Evolutionary conservation across 2,113 vertebrate species (phyloP).

Genomic region (Todiramphus saurophagus): DNA sequence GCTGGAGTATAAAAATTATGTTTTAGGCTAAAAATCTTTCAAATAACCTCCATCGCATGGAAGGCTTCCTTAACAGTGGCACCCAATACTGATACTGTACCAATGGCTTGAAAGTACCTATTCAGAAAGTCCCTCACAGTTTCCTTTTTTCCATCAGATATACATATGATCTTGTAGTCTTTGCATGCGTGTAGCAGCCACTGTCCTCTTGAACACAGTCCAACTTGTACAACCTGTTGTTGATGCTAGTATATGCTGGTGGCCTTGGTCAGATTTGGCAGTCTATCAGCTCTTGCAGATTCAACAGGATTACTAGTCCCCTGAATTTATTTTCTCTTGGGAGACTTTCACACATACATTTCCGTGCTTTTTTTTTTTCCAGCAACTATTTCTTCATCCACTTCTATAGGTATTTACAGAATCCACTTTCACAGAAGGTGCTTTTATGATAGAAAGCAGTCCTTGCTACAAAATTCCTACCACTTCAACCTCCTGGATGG

Average conservation of each 20-base stretch:
- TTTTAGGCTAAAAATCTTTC: background rate
- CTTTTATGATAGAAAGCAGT: background rate
- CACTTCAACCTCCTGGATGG: background rate
- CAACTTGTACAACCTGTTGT: background rate
- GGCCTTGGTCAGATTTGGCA: background rate
- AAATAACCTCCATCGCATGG: no score
- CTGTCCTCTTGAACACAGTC: accelerated
- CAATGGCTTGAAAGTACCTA: background rate
- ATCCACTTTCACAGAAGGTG: background rate
- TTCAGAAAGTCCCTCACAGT: background rate
- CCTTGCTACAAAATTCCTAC: background rate
- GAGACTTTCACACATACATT: background rate
- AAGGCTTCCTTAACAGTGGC: background rate
- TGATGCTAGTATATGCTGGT: background rate
- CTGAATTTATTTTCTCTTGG: background rate
- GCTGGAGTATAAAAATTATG: background rate
- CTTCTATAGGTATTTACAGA: background rate
- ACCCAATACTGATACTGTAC: no score
- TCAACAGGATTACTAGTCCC: background rate
- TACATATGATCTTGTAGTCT: background rate
- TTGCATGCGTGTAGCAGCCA: background rate
- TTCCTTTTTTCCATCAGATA: background rate
- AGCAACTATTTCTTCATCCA: background rate
- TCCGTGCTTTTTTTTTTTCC: background rate
- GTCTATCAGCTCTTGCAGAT: background rate